Conservation (phyloP, 2,888 invertebrate species). For the Oxystoma pomonae region DNA sequence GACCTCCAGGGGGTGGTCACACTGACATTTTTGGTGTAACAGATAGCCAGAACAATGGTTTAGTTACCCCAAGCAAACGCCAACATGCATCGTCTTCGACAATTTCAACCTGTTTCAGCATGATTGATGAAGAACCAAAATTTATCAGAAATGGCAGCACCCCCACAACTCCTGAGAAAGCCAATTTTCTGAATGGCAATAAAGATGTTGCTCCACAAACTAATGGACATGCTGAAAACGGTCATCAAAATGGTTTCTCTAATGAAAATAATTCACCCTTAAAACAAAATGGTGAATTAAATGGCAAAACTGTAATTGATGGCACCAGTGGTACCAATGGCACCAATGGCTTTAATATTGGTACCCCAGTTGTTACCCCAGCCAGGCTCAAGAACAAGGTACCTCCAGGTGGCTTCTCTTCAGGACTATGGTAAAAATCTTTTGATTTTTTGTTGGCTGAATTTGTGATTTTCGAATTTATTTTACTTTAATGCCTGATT, state of each 20-base stretch:
- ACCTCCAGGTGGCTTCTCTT: constrained; percentile 40
- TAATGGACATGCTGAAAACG: constrained; percentile 5
- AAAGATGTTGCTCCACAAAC: not conserved
- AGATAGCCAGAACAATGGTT: constrained; percentile 9
- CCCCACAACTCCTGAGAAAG: not conserved
- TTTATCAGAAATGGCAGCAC: not conserved
- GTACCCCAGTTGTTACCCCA: not conserved
- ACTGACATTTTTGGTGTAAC: constrained; percentile 43
- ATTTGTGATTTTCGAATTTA: not conserved
- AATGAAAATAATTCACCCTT: constrained; percentile 19
- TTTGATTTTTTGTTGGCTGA: not conserved
- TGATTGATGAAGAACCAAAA: constrained; percentile 11
- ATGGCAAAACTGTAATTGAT: not conserved
- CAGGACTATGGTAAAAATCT: constrained; percentile 26
- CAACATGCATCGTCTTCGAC: constrained; percentile 12
- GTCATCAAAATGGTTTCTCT: not conserved
- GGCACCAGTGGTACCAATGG: not conserved
- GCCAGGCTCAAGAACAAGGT: constrained; percentile 24
- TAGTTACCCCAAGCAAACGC: constrained; percentile 16
- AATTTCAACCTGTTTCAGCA: constrained; percentile 14
- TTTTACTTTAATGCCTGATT: not conserved
- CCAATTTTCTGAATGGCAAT: constrained; percentile 1
- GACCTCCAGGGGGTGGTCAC: constrained; percentile 50
- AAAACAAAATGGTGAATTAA: constrained; percentile 6
- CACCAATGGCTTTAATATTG: not conserved